These are phyloP conservation scores for Amblyteles armatorius DNA, from an alignment of 2,888 invertebrate species.

Conservation along the genomic window DNA sequence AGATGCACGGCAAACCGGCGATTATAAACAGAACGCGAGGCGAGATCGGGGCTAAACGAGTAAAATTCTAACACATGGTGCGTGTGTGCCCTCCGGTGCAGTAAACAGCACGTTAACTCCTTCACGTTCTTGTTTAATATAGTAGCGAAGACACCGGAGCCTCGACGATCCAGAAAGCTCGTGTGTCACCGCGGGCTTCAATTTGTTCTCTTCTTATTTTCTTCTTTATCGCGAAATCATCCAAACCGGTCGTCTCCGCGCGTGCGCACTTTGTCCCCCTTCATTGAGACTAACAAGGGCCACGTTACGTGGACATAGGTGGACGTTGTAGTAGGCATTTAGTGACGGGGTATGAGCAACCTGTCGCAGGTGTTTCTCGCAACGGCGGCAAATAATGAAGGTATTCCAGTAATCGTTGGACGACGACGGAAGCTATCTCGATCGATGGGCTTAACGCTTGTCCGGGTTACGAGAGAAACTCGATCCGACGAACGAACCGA, in stretches of 20 bases:
- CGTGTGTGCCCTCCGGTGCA: slow-evolving; percentile 13
- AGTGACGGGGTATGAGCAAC: slow-evolving; percentile 42
- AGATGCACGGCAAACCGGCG: slow-evolving; percentile 4
- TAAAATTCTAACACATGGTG: slow-evolving; percentile 65
- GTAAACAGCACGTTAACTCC: slow-evolving; percentile 1
- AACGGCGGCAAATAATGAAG: slow-evolving; percentile 39
- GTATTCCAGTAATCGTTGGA: neutral
- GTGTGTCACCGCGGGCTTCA: slow-evolving; percentile 37
- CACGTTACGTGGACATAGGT: neutral
- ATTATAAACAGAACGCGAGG: slow-evolving; percentile 56
- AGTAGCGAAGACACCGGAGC: neutral
- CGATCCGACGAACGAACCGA: too few species aligned
- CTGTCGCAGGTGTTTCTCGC: slow-evolving; percentile 62
- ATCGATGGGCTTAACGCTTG: neutral
- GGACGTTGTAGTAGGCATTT: slow-evolving; percentile 28
- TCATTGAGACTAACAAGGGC: slow-evolving; percentile 28
- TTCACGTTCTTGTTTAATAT: neutral
- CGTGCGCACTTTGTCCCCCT: slow-evolving; percentile 7
- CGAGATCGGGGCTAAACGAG: slow-evolving; percentile 55
- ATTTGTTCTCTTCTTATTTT: neutral
- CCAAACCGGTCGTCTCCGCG: slow-evolving; percentile 38
- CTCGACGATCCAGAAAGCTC: slow-evolving; percentile 49
- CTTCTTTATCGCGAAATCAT: slow-evolving; percentile 44
- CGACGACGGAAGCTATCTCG: slow-evolving; percentile 5
- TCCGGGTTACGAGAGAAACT: neutral